Percentiles rank a stretch among this genome's conserved stretches.
Conservation (phyloP, 2,797 vertebrate genomes). For the Sarcoramphus papa region DNA sequence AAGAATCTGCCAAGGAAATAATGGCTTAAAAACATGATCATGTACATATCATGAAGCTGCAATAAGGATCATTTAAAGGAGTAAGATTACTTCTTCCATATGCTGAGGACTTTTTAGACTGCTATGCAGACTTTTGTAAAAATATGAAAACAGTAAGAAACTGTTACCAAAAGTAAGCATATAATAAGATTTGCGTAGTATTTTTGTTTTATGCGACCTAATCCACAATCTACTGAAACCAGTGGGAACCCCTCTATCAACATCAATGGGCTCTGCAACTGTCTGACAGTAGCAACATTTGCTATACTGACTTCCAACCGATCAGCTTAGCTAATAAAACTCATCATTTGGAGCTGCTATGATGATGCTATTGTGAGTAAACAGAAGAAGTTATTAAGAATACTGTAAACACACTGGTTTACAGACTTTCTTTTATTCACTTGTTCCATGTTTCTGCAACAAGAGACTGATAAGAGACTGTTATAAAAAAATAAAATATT, state of each 20-base stretch:
- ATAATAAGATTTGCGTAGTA: not conserved
- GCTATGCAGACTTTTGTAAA: not conserved
- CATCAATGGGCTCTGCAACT: not conserved
- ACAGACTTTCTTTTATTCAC: not conserved
- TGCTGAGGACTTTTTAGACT: not conserved
- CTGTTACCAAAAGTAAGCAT: not conserved
- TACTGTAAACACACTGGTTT: not conserved
- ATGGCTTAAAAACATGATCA: not conserved
- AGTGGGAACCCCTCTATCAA: not conserved
- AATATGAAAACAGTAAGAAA: not conserved
- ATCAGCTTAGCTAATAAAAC: not conserved
- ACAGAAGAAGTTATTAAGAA: not conserved
- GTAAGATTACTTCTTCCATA: not conserved
- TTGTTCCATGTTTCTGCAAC: not conserved
- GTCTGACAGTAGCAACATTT: not conserved
- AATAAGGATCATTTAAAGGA: not conserved
- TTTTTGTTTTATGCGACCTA: not conserved
- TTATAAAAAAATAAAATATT: not conserved
- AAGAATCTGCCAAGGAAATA: not conserved
- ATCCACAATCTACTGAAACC: not conserved
- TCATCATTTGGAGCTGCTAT: not conserved
- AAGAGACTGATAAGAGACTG: not conserved
- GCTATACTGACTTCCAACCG: not conserved
- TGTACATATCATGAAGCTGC: not conserved
- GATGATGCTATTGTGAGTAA: not conserved